Evolutionary conservation across 2,888 invertebrate genomes (phyloP).

Genomic region (Steinernema scapterisci): DNA sequence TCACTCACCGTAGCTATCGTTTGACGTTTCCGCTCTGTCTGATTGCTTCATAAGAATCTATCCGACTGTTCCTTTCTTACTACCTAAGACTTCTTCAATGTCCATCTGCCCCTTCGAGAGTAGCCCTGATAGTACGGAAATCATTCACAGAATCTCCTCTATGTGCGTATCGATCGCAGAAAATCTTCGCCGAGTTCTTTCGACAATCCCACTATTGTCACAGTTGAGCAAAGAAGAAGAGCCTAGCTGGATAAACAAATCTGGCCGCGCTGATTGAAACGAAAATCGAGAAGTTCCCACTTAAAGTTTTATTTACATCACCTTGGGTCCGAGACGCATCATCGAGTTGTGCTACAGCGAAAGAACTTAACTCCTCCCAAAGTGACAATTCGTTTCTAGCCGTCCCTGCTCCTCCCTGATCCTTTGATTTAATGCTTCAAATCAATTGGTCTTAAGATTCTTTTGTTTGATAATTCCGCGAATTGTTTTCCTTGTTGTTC

Average conservation of each 20-base stretch:
- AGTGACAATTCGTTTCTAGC: conserved; percentile 5
- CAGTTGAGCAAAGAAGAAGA: neutral
- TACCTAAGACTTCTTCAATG: too few relatives aligned
- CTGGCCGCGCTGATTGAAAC: neutral
- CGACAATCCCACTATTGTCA: too few relatives aligned
- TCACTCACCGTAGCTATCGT: too few relatives aligned
- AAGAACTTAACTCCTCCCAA: conserved; percentile 14
- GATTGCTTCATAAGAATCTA: too few relatives aligned
- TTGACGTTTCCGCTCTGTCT: too few relatives aligned
- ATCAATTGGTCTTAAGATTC: neutral
- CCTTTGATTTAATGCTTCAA: conserved; percentile 1
- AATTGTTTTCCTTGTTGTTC: neutral
- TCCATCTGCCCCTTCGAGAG: too few relatives aligned
- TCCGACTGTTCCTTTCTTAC: too few relatives aligned
- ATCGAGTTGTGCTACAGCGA: neutral
- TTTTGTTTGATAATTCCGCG: too few relatives aligned
- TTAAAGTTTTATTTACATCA: conserved; percentile 31
- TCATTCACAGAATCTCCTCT: neutral
- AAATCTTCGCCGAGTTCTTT: neutral
- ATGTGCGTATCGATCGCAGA: neutral
- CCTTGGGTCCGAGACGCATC: neutral
- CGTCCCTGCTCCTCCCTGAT: neutral
- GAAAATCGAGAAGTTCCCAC: conserved; percentile 28
- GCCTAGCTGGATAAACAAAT: neutral
- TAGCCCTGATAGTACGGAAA: too few relatives aligned